These are phyloP conservation scores for Falco cherrug DNA, from an alignment of 2,797 vertebrate genomes.

Conservation along the genomic window DNA sequence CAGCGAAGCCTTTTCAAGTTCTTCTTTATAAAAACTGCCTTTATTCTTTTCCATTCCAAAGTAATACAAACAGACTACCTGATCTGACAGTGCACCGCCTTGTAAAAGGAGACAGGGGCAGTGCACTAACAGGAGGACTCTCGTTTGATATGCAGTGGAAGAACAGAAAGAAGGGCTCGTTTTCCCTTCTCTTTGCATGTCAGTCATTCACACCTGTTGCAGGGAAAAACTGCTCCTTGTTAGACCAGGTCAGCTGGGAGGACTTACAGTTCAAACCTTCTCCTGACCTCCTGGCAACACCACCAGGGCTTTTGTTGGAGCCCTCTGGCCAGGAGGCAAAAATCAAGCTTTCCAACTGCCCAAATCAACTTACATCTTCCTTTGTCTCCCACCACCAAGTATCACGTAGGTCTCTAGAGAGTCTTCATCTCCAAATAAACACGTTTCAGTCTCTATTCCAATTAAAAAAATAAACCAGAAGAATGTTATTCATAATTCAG, in stretches of 20 bases:
- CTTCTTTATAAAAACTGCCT: constrained; percentile 23
- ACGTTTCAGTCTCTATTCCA: neutral
- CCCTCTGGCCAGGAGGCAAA: neutral
- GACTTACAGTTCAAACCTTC: neutral
- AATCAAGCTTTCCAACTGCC: neutral
- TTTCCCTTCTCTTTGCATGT: neutral
- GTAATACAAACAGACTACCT: constrained; percentile 33
- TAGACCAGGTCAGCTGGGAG: neutral
- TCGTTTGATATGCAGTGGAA: constrained; percentile 4
- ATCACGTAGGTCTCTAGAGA: neutral
- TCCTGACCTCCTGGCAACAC: neutral
- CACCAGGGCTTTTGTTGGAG: neutral
- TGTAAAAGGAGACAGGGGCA: constrained; percentile 13
- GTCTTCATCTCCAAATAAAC: neutral
- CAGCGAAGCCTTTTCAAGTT: constrained; percentile 37
- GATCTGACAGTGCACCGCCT: constrained; percentile 1
- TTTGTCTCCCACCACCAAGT: neutral
- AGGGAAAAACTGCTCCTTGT: neutral
- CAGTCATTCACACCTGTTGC: constrained; percentile 46
- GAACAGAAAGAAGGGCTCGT: neutral
- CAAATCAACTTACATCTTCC: neutral
- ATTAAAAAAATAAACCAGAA: neutral
- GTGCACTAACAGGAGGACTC: neutral
- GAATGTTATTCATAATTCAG: neutral
- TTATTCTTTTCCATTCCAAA: constrained; percentile 60